Evolutionary conservation across 2,113 vertebrate genomes (phyloP), one percentile per base, ranked within the genome.

Genomic region (Aramus guarauna): DNA sequence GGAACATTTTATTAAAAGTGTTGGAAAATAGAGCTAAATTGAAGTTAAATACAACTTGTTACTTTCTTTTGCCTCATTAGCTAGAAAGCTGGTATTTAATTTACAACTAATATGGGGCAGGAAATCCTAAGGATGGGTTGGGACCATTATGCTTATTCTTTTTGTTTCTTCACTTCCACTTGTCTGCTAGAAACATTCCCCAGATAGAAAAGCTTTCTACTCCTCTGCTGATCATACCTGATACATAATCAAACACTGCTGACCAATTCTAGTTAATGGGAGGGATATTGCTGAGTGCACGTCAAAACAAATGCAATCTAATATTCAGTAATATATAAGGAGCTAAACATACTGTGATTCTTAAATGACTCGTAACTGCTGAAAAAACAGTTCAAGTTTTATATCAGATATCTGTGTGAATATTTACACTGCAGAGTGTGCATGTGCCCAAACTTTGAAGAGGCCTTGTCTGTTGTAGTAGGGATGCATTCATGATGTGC

Each of bases 71-170:
- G 43, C n/a, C 50, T 85, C 20, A 67, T 63, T 47, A 93, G 5
- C 85, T 93, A 59, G 71, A 90, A 86, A 83, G 50, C 50, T 92
- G 79, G 30, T 94, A 43, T 88, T 85, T 92, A 80, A 94, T 96
- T 93, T 88, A 67, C 67, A 92, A 7, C 26, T 74, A 93, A 69
- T 83, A 74, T 24, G 60, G 26, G 24, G 8, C 90, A 95, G 96
- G 90, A 97, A 96, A 92, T 97, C 52, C 78, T 90, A 92, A 94
- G 90, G 78, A 94, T 96, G 92, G 90, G 85, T 80, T 96, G 85
- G 92, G 78, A 92, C 79, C 55, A 55, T 93, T 77, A 74, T 88
- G 63, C 82, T 95, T 88, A 71, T 79, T 93, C 90, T 90, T 93
- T 90, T 90, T 95, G 50, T 90, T 95, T 84, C 67, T 97, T 95